These are phyloP conservation scores for Lepidurus apus DNA, from an alignment of 1,140 invertebrate genomes.

Conservation along the genomic window DNA sequence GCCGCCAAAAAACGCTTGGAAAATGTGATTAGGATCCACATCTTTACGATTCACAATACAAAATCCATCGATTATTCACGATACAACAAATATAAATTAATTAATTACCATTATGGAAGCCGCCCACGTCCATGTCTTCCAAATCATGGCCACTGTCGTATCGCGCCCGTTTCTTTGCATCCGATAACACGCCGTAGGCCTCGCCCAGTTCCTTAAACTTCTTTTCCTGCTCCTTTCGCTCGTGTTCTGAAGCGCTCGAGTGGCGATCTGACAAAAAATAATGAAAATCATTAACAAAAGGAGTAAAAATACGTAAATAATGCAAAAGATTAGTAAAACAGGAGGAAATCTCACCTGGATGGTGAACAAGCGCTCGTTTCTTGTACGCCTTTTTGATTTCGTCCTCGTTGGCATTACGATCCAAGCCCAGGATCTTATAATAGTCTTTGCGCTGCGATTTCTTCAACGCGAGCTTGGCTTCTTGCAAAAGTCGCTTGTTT, in stretches of 20 bases:
- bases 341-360: constrained; percentile 56
- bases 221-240: constrained; percentile 83
- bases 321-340: too few species aligned
- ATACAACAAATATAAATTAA: constrained; percentile 27
- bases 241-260: constrained; percentile 71
- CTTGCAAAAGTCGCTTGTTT: constrained; percentile 66
- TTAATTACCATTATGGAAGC: constrained; percentile 35
- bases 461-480: constrained; percentile 81
- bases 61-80: constrained; percentile 8
- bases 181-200: constrained; percentile 90
- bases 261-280: constrained; percentile 65
- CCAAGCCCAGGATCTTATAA: constrained; percentile 89
- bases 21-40: constrained; percentile 69
- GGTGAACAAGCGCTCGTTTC: constrained; percentile 80
- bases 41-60: constrained; percentile 49
- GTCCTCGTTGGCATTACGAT: constrained; percentile 76
- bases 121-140: constrained; percentile 55
- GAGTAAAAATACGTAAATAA: too few species aligned
- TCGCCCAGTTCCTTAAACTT: constrained; percentile 97
- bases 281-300: background rate
- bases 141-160: constrained; percentile 92
- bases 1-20: constrained; percentile 69
- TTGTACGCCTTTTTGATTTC: constrained; percentile 96
- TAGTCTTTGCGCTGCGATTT: constrained; percentile 95
- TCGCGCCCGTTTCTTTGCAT: constrained; percentile 80